These are phyloP conservation scores for Siphlonurus alternatus DNA, from an alignment of 2,888 invertebrate genomes.

Conservation along the genomic window DNA sequence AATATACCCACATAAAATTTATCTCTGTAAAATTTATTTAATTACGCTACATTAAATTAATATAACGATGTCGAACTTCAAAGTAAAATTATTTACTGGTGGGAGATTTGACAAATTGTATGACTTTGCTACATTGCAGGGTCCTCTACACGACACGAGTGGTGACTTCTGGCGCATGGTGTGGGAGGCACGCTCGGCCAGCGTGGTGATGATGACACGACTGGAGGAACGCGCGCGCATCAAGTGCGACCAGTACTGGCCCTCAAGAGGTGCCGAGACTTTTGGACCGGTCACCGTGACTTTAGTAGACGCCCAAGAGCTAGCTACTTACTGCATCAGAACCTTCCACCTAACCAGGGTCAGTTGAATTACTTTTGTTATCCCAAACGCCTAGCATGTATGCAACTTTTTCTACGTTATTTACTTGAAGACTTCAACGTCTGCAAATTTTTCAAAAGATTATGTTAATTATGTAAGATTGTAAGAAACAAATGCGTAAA, in stretches of 20 bases:
- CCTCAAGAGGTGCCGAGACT: conserved; percentile 32
- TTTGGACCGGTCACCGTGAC: conserved; percentile 40
- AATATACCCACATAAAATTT: no score
- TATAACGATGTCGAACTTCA: no score
- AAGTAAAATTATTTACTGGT: no score
- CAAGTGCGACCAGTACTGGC: conserved; percentile 42
- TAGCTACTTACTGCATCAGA: conserved; percentile 41
- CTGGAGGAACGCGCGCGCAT: conserved; percentile 38
- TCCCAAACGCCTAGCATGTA: not conserved
- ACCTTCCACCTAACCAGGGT: conserved; percentile 32
- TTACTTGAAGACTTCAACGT: not conserved
- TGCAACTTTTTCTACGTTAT: not conserved
- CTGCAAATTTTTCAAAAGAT: not conserved
- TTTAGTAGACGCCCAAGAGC: conserved; percentile 35
- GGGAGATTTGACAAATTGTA: no score
- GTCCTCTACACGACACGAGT: conserved; percentile 41
- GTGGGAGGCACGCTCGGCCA: conserved; percentile 38
- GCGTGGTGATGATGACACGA: conserved; percentile 44
- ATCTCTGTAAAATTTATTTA: no score
- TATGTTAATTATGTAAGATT: not conserved
- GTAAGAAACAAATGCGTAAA: not conserved
- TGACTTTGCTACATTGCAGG: no score
- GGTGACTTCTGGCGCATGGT: conserved; percentile 45
- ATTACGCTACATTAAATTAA: no score
- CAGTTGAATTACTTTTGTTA: no score